Percentiles rank a stretch among this genome's conserved stretches.
These are phyloP conservation scores for Tenthredo distinguenda DNA, from an alignment of 2,888 invertebrate genomes.

Conservation along the genomic window DNA sequence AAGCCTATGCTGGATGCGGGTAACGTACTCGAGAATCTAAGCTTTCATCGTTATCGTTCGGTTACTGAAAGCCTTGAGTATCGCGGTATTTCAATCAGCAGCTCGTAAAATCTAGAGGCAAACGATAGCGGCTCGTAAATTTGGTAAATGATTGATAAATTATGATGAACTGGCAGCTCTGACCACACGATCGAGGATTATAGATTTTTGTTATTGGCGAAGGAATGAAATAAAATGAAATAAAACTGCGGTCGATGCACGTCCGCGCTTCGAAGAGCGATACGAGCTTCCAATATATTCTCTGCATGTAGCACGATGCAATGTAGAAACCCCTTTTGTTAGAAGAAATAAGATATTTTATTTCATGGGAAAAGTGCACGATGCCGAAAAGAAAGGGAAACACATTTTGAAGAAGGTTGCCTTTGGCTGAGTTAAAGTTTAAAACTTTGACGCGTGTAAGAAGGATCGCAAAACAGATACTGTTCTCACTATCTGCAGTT, in stretches of 20 bases:
- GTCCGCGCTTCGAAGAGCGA: not conserved
- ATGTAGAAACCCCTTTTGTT: not conserved
- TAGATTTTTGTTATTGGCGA: not conserved
- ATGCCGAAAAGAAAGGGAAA: not conserved
- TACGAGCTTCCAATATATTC: not conserved
- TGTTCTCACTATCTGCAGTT: not conserved
- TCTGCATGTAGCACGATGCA: not conserved
- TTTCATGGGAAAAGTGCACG: conserved; percentile 8
- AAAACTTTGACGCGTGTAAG: not conserved
- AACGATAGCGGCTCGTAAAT: conserved; percentile 12
- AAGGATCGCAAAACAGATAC: conserved; percentile 15
- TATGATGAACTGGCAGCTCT: not conserved
- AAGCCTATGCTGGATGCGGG: not conserved
- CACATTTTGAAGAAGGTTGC: not conserved
- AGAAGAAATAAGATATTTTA: conserved; percentile 11
- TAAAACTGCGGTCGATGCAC: not conserved
- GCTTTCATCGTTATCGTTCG: conserved; percentile 25
- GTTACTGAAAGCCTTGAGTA: conserved; percentile 20
- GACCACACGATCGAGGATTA: not conserved
- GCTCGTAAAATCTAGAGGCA: conserved; percentile 13
- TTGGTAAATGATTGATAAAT: conserved; percentile 32
- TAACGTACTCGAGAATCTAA: conserved; percentile 14
- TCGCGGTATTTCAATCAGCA: conserved; percentile 28
- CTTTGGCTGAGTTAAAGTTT: conserved; percentile 7
- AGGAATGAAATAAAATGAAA: not conserved